Percentiles rank a stretch among this genome's conserved stretches.
phyloP scores from a whole-genome alignment of 1,140 invertebrate genomes.

The Drosophila tsacasi region DNA sequence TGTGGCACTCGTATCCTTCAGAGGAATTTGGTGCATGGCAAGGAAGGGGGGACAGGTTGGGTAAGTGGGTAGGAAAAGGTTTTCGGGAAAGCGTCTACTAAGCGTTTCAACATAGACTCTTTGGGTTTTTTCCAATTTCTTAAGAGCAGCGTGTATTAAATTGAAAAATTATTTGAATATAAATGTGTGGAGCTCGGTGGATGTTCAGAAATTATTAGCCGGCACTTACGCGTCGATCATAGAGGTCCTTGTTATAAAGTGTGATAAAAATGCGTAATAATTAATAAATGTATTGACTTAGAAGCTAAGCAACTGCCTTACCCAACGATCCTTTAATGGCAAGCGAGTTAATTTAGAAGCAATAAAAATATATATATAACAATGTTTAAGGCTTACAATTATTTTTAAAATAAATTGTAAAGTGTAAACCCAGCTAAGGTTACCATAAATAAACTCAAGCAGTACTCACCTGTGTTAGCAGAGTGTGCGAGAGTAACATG shows the following conservation, averaged over 20 bases:
- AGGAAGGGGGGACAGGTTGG: slow-evolving; percentile 80
- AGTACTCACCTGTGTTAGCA: slow-evolving; percentile 90
- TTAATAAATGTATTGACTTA: not conserved
- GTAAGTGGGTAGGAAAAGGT: slow-evolving; percentile 73
- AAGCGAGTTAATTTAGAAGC: slow-evolving; percentile 15
- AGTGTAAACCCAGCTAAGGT: not conserved
- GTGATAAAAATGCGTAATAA: slow-evolving; percentile 3
- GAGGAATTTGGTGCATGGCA: slow-evolving; percentile 57
- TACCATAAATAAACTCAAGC: not conserved
- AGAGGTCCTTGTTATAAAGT: slow-evolving; percentile 58
- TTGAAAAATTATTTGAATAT: slow-evolving; percentile 8
- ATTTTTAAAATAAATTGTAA: not conserved
- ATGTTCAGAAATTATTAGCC: not conserved
- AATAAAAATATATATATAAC: slow-evolving; percentile 9
- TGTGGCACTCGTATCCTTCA: slow-evolving; percentile 83
- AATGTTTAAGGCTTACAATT: slow-evolving; percentile 4
- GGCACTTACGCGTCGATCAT: slow-evolving; percentile 78
- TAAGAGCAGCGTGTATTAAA: slow-evolving; percentile 35
- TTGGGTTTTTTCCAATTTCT: slow-evolving; percentile 76
- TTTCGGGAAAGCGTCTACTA: slow-evolving; percentile 75
- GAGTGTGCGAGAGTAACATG: slow-evolving; percentile 91
- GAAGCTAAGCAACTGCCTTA: slow-evolving; percentile 39
- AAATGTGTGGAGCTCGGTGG: slow-evolving; percentile 12
- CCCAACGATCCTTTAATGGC: slow-evolving; percentile 70
- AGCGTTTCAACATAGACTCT: slow-evolving; percentile 63